Conservation (phyloP, 92 coral and sea anemone species). For the Virgularia gustaviana region DNA sequence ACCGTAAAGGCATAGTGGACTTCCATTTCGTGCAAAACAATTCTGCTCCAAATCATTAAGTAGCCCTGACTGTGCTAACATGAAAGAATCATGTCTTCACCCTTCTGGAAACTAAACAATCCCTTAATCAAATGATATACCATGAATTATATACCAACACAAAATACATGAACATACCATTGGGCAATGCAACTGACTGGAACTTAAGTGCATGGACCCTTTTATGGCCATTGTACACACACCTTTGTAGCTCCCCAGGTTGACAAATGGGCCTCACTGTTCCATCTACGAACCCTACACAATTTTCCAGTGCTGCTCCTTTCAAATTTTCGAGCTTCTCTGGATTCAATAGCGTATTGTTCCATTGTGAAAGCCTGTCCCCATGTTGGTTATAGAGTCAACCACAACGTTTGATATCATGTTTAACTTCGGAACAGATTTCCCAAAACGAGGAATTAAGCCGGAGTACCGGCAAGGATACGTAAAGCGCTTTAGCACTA, state of each 20-base stretch:
- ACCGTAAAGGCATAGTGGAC: conserved; percentile 1
- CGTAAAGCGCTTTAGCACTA: background rate
- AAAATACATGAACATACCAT: background rate
- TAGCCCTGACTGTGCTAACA: background rate
- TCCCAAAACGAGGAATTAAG: conserved; percentile 5
- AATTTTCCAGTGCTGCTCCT: conserved; percentile 15
- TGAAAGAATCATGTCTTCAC: conserved; percentile 19
- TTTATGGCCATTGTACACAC: conserved; percentile 6
- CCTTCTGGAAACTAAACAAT: conserved; percentile 7
- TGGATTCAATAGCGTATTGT: background rate
- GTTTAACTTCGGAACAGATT: background rate
- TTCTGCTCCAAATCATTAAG: conserved; percentile 7
- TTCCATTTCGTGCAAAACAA: conserved; percentile 21
- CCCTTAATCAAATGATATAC: too few species aligned
- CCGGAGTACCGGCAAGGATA: conserved; percentile 5
- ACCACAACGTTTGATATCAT: conserved; percentile 3
- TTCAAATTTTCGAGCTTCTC: background rate
- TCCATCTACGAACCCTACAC: conserved; percentile 1
- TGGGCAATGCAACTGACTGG: background rate
- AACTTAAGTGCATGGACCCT: background rate
- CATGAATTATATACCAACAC: background rate
- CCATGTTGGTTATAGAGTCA: background rate
- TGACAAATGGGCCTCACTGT: background rate
- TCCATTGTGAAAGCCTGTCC: background rate
- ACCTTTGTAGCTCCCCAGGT: background rate